phyloP scores from a whole-genome alignment of 2,888 invertebrate genomes.

The Horisme vitalbata region DNA sequence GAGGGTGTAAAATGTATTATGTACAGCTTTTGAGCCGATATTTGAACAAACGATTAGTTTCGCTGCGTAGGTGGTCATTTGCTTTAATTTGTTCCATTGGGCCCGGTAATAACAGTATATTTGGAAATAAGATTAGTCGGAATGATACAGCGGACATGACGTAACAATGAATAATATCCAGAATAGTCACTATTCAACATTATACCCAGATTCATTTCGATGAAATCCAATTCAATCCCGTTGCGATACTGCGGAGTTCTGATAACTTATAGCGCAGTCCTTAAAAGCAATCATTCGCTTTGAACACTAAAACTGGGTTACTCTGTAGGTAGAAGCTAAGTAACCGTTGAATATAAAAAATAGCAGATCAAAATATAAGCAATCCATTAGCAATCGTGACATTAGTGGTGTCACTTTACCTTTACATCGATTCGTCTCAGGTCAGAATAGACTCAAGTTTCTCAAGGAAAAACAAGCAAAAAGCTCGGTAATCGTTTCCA shows the following conservation, averaged over 20 bases:
- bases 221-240: constrained; percentile 17
- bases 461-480: constrained; percentile 41
- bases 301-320: constrained; percentile 34
- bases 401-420: constrained; percentile 50
- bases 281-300: constrained; percentile 3
- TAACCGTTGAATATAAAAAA: constrained; percentile 46
- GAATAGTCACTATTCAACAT: constrained; percentile 2
- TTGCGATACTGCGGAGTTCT: background rate
- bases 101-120: constrained; percentile 28
- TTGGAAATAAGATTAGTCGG: constrained; percentile 37
- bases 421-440: constrained; percentile 57
- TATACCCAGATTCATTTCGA: constrained; percentile 11
- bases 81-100: constrained; percentile 45
- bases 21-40: constrained; percentile 31
- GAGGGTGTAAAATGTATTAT: constrained; percentile 49
- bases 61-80: constrained; percentile 49
- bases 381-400: constrained; percentile 57
- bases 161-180: constrained; percentile 12
- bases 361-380: constrained; percentile 52
- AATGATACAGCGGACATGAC: constrained; percentile 25
- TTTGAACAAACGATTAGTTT: constrained; percentile 55
- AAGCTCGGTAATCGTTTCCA: constrained; percentile 20
- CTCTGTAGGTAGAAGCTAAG: constrained; percentile 26
- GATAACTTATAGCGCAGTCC: background rate
- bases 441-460: constrained; percentile 48